Conservation (phyloP, 2,888 invertebrate genomes). For the Lithophane leautieri region DNA sequence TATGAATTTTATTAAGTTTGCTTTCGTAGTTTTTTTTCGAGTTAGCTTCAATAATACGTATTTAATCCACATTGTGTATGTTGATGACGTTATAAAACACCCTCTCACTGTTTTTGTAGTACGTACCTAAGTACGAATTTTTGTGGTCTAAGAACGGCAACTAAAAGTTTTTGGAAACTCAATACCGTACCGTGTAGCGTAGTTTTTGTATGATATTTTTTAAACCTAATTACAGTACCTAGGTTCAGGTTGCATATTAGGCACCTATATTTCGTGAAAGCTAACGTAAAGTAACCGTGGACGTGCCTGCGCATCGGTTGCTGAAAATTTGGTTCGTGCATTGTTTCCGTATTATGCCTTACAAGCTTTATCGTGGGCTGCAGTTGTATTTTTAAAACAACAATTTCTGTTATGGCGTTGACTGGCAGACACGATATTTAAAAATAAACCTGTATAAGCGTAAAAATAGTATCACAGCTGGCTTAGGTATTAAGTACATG, state of each 20-base stretch:
- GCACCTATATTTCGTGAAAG: conserved; percentile 10
- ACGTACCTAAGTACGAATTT: no score
- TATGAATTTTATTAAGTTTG: no score
- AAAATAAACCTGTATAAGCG: background rate
- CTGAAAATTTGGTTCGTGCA: conserved; percentile 37
- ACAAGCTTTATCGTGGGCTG: background rate
- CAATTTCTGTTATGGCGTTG: background rate
- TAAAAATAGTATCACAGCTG: background rate
- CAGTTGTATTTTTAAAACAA: conserved; percentile 5
- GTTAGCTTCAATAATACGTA: no score
- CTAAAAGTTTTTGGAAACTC: background rate
- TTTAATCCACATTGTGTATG: no score
- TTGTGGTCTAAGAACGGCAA: no score
- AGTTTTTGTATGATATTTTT: background rate
- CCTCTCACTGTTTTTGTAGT: no score
- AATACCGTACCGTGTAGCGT: background rate
- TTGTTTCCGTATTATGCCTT: conserved; percentile 21
- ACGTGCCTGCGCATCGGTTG: conserved; percentile 50
- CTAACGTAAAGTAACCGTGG: conserved; percentile 45
- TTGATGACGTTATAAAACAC: no score
- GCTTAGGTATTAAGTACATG: no score
- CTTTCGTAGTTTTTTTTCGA: no score
- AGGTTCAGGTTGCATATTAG: background rate
- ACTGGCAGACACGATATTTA: background rate
- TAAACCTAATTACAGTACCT: background rate